phyloP scores from a whole-genome alignment of 1,140 invertebrate genomes.

The Lordiphosa stackelbergi region DNA sequence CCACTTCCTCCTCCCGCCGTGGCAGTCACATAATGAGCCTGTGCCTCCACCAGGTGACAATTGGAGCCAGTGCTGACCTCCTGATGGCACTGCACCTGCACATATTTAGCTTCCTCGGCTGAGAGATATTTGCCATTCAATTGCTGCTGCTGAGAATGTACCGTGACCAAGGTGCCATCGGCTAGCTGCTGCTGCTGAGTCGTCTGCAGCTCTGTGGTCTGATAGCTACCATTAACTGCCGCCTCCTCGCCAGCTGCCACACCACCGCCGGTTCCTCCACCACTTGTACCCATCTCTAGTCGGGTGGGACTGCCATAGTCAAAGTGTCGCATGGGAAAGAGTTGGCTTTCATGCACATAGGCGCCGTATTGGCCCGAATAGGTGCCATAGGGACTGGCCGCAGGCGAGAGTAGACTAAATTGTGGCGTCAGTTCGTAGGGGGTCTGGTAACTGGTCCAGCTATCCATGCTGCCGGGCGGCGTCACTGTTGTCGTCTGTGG shows the following conservation, averaged over 20 bases:
- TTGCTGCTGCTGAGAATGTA: constrained; percentile 46
- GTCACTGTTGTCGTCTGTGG: constrained; percentile 81
- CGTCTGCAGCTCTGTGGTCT: constrained; percentile 45
- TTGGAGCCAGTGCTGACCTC: constrained; percentile 37
- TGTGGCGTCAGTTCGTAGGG: constrained; percentile 86
- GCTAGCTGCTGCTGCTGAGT: constrained; percentile 47
- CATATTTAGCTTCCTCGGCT: constrained; percentile 65
- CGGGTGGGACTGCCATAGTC: constrained; percentile 75
- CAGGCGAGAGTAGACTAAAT: constrained; percentile 84
- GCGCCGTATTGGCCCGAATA: constrained; percentile 75
- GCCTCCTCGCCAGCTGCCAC: constrained; percentile 27
- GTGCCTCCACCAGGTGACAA: constrained; percentile 56
- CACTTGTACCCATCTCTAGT: constrained; percentile 51
- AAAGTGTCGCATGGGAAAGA: constrained; percentile 75
- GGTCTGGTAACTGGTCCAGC: constrained; percentile 86
- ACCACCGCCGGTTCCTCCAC: constrained; percentile 33
- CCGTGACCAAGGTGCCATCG: constrained; percentile 53
- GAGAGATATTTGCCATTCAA: constrained; percentile 64
- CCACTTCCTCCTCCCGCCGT: constrained; percentile 26
- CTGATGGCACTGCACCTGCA: constrained; percentile 61
- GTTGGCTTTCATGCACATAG: constrained; percentile 74
- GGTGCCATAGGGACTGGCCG: constrained; percentile 81
- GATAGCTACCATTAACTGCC: constrained; percentile 42
- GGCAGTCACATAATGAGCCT: constrained; percentile 51
- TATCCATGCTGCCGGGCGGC: constrained; percentile 82